Evolutionary conservation across 2,888 invertebrate genomes (phyloP).

Genomic region (Stegana nigrithorax): DNA sequence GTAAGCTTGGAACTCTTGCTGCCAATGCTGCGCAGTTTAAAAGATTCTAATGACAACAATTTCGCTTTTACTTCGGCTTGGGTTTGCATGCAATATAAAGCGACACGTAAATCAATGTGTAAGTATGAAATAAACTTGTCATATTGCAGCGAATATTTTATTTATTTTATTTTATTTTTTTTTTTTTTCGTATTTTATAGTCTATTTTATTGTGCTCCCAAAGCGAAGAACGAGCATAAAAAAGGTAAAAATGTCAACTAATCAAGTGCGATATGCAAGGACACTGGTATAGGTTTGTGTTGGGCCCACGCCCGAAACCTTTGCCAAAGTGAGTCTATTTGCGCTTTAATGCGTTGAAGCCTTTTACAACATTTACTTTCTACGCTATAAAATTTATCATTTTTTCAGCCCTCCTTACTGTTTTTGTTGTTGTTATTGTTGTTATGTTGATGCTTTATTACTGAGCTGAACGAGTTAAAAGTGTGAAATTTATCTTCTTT

Average conservation of each 20-base stretch:
- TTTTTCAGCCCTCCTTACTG: conserved; percentile 44
- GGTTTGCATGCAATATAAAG: neutral
- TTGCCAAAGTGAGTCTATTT: neutral
- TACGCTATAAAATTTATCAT: conserved; percentile 59
- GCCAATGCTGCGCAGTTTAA: too few relatives aligned
- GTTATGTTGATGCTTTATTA: too few relatives aligned
- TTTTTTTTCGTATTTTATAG: neutral
- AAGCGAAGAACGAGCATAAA: too few relatives aligned
- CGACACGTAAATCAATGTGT: neutral
- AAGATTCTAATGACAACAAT: too few relatives aligned
- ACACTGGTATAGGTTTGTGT: neutral
- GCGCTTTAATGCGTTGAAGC: conserved; percentile 47
- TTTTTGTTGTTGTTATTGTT: too few relatives aligned
- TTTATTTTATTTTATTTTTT: neutral
- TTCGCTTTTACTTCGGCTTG: too few relatives aligned
- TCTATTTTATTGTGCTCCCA: conserved; percentile 14
- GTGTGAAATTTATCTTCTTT: conserved; percentile 4
- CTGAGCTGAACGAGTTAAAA: conserved; percentile 40
- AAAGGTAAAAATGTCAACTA: conserved; percentile 56
- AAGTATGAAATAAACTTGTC: neutral
- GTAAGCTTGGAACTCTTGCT: too few relatives aligned
- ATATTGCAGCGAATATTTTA: conserved; percentile 18
- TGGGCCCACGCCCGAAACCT: neutral
- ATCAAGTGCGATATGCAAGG: conserved; percentile 49
- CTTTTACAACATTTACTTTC: conserved; percentile 58